These are phyloP conservation scores for Psilopsiagon aurifrons DNA, from an alignment of 2,113 vertebrate species.

Conservation along the genomic window DNA sequence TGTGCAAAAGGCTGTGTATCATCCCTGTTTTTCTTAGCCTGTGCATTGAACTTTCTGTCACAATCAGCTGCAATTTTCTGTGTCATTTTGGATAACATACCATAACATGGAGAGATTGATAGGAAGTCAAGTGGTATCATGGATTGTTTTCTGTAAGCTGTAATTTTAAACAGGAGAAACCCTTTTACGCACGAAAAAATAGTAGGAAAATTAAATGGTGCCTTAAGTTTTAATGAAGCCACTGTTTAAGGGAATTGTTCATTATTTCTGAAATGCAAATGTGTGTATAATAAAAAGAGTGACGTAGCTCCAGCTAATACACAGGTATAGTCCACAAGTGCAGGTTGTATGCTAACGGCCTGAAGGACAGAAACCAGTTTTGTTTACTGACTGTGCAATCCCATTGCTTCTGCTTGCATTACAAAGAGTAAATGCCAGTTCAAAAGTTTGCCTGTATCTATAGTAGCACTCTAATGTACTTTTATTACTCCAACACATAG, in stretches of 20 bases:
- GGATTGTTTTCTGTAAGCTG: background rate
- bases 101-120: background rate
- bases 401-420: background rate
- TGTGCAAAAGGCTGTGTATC: accelerated
- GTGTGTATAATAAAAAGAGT: background rate
- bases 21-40: background rate
- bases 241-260: background rate
- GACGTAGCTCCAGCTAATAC: background rate
- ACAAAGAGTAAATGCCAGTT: background rate
- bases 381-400: background rate
- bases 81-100: background rate
- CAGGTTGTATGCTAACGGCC: background rate
- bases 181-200: background rate
- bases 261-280: background rate
- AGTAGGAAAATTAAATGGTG: background rate
- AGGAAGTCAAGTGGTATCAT: background rate
- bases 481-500: background rate
- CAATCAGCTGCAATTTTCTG: background rate
- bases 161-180: background rate
- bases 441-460: background rate
- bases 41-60: background rate
- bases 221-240: background rate
- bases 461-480: background rate
- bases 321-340: background rate
- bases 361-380: background rate